Evolutionary conservation across 2,888 invertebrate species (phyloP).

Genomic region (Drosophila recens): DNA sequence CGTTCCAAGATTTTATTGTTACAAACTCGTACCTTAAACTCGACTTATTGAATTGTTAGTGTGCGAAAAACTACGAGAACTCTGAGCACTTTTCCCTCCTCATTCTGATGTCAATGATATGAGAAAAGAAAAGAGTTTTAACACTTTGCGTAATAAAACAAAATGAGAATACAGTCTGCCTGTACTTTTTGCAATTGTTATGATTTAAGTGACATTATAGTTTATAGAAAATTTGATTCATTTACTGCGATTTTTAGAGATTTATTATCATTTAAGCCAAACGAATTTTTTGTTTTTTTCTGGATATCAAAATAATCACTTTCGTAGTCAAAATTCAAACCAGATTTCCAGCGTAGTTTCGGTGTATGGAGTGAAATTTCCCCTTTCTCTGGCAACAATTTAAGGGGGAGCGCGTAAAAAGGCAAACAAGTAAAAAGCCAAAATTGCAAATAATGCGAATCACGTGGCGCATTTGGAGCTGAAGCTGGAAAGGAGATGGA

Average conservation of each 20-base stretch:
- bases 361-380: background rate
- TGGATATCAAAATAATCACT: background rate
- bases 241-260: background rate
- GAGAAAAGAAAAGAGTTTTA: background rate
- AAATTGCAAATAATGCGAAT: conserved; percentile 78
- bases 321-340: conserved; percentile 16
- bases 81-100: background rate
- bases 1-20: conserved; percentile 11
- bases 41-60: conserved; percentile 26
- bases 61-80: conserved; percentile 14
- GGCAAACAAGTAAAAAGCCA: conserved; percentile 59
- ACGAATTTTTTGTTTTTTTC: background rate
- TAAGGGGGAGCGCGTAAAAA: conserved; percentile 59
- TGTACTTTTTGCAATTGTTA: background rate
- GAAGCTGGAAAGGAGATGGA: conserved; percentile 6
- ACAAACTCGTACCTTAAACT: conserved; percentile 9
- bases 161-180: conserved; percentile 3
- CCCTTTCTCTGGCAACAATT: conserved; percentile 8
- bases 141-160: conserved; percentile 4
- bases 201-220: background rate
- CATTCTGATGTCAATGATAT: background rate
- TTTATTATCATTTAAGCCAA: background rate
- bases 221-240: background rate
- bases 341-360: conserved; percentile 14
- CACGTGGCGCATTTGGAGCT: conserved; percentile 65